Conservation (phyloP, 1,140 invertebrate genomes). For the Aphelinus certus region DNA sequence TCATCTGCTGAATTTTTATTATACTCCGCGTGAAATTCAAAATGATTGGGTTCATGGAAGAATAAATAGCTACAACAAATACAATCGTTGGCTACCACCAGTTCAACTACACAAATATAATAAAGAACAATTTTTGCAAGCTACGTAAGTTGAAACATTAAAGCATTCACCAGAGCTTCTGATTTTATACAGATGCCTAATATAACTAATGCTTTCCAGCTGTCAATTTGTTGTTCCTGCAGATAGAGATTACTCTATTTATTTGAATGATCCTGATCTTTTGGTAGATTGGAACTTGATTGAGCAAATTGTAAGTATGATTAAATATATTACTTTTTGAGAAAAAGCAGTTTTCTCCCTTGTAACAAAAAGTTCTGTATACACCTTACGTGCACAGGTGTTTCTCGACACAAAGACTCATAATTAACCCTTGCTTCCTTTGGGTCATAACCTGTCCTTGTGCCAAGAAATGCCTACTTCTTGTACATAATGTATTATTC, state of each 20-base stretch:
- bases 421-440: no score
- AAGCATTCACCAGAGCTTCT: background rate
- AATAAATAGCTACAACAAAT: conserved; percentile 51
- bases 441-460: no score
- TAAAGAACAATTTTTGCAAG: conserved; percentile 93
- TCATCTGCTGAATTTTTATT: conserved; percentile 90
- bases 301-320: conserved; percentile 86
- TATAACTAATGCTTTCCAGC: conserved; percentile 68
- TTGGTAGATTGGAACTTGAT: conserved; percentile 91
- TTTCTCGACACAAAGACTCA: no score
- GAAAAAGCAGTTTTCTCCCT: no score
- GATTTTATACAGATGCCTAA: conserved; percentile 14
- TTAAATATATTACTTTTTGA: background rate
- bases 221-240: conserved; percentile 94
- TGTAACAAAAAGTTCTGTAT: no score
- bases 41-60: conserved; percentile 51
- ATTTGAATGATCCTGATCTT: conserved; percentile 84
- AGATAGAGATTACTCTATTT: conserved; percentile 79
- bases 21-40: conserved; percentile 71
- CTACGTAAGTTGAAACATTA: conserved; percentile 73
- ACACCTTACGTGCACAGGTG: no score
- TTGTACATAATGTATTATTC: no score
- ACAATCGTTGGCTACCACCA: conserved; percentile 62
- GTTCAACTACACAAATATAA: conserved; percentile 79
- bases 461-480: no score